These are phyloP conservation scores for Scaptomyza polygonia DNA, from an alignment of 2,888 invertebrate species.

Conservation along the genomic window DNA sequence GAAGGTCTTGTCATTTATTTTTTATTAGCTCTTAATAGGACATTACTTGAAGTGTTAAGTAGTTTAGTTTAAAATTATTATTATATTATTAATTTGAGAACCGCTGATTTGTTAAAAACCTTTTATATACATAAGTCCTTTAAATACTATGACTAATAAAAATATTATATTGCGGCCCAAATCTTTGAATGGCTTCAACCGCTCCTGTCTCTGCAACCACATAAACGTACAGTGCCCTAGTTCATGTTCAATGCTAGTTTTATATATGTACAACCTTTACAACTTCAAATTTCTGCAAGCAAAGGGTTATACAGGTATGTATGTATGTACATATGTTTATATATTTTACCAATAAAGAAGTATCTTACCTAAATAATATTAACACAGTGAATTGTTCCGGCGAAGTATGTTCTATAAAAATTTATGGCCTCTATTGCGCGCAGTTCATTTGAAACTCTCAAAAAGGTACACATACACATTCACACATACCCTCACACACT, in stretches of 20 bases:
- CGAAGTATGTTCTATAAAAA: slow-evolving; percentile 30
- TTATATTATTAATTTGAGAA: neutral
- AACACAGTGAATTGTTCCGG: slow-evolving; percentile 19
- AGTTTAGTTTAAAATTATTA: neutral
- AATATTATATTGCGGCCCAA: slow-evolving; percentile 2
- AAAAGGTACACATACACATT: slow-evolving; percentile 2
- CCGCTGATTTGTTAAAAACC: too few species aligned
- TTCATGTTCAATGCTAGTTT: slow-evolving; percentile 3
- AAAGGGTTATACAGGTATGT: slow-evolving; percentile 17
- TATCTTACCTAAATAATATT: neutral
- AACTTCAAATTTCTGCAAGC: slow-evolving; percentile 4
- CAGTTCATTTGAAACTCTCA: slow-evolving; percentile 53
- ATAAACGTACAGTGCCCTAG: slow-evolving; percentile 12
- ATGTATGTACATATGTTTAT: neutral
- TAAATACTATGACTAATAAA: too few species aligned
- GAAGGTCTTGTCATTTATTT: slow-evolving; percentile 3
- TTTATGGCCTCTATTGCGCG: slow-evolving; percentile 29
- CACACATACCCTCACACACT: neutral
- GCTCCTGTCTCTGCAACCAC: slow-evolving; percentile 11
- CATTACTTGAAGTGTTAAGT: neutral
- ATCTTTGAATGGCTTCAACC: slow-evolving; percentile 1
- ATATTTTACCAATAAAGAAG: neutral
- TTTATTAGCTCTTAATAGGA: neutral
- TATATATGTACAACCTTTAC: neutral
- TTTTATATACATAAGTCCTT: too few species aligned